Evolutionary conservation across 37 sponge, comb jelly and placozoan species (phyloP).

Genomic region (Haliclona indistincta): DNA sequence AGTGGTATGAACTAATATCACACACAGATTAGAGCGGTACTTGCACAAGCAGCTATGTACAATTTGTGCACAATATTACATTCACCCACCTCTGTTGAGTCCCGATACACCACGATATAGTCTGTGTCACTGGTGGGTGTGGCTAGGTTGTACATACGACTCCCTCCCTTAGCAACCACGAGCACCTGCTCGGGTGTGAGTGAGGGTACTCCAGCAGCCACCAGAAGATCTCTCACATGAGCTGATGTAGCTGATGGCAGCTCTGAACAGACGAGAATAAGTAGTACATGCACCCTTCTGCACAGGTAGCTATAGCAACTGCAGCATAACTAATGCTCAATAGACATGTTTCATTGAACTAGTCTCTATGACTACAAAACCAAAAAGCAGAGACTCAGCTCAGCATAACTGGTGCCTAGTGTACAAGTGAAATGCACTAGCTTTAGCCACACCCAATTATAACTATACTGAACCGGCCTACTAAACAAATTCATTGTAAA

Average conservation of each 20-base stretch:
- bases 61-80: not conserved
- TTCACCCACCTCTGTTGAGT: constrained; percentile 20
- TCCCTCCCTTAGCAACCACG: constrained; percentile 54
- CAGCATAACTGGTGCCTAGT: no score
- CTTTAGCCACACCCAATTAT: no score
- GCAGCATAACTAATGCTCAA: not conserved
- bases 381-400: no score
- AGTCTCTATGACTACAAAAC: no score
- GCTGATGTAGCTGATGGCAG: constrained; percentile 5
- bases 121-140: constrained; percentile 74
- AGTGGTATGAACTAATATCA: no score
- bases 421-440: no score
- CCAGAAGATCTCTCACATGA: constrained; percentile 15
- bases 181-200: no score
- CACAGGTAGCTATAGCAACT: not conserved
- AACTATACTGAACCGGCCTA: no score
- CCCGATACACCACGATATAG: constrained; percentile 65
- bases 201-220: not conserved
- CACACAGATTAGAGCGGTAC: no score
- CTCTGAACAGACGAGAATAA: not conserved
- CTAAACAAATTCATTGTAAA: no score
- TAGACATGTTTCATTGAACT: no score
- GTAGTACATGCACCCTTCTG: not conserved
- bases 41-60: no score
- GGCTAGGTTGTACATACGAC: constrained; percentile 61